Percentiles rank a stretch among this genome's conserved stretches.
phyloP scores from a whole-genome alignment of 2,888 invertebrate genomes.

The Polydrusus tereticollis region DNA sequence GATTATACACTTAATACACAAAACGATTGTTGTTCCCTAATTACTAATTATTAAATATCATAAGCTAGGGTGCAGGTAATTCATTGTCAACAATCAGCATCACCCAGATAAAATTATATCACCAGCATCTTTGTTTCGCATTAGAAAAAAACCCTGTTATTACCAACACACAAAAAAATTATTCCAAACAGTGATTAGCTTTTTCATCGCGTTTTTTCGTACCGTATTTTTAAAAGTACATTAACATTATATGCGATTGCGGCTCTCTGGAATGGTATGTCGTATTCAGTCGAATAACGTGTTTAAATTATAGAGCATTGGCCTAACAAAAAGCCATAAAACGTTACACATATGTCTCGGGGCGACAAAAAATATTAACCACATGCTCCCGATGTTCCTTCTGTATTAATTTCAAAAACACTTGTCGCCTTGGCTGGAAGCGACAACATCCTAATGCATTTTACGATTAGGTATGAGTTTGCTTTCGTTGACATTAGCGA shows the following conservation, averaged over 20 bases:
- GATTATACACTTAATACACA: too few relatives aligned
- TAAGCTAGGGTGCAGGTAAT: background rate
- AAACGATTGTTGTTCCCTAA: too few relatives aligned
- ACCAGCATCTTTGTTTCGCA: slow-evolving; percentile 26
- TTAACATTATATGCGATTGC: slow-evolving; percentile 41
- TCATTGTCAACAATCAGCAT: slow-evolving; percentile 8
- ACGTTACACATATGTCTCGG: slow-evolving; percentile 56
- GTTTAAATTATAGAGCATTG: slow-evolving; percentile 58
- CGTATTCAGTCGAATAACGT: slow-evolving; percentile 48
- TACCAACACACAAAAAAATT: slow-evolving; percentile 19
- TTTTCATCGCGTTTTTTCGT: slow-evolving; percentile 51
- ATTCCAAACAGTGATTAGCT: slow-evolving; percentile 50
- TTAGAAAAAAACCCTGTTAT: slow-evolving; percentile 21
- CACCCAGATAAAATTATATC: slow-evolving; percentile 27
- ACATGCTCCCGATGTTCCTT: slow-evolving; percentile 54
- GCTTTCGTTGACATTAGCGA: too few relatives aligned
- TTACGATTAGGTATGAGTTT: too few relatives aligned
- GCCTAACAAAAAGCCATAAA: slow-evolving; percentile 58
- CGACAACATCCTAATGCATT: slow-evolving; percentile 9
- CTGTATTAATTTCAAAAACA: slow-evolving; percentile 57
- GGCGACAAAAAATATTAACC: slow-evolving; percentile 58
- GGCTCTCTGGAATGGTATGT: slow-evolving; percentile 38
- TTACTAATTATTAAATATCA: too few relatives aligned
- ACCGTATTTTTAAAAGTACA: slow-evolving; percentile 53
- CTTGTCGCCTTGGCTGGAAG: slow-evolving; percentile 50